These are phyloP conservation scores for Platerodrilus igneus DNA, from an alignment of 2,888 invertebrate genomes.

Conservation along the genomic window DNA sequence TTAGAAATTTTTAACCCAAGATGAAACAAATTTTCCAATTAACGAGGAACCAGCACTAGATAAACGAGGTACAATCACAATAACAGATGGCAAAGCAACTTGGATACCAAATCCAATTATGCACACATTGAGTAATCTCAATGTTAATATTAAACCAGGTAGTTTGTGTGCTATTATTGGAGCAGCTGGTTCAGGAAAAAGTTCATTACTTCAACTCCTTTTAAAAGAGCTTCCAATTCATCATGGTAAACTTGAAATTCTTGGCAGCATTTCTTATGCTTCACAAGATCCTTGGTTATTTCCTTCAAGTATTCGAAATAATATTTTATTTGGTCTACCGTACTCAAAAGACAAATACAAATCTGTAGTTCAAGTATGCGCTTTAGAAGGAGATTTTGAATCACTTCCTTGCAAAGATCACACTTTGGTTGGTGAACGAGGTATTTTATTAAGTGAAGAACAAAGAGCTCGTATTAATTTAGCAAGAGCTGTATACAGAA, in stretches of 20 bases:
- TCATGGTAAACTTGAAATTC: constrained; percentile 57
- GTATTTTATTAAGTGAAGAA: constrained; percentile 72
- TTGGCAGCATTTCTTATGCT: constrained; percentile 65
- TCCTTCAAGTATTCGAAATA: constrained; percentile 66
- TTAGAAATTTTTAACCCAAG: constrained; percentile 17
- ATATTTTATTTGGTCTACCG: constrained; percentile 71
- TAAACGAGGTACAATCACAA: constrained; percentile 22
- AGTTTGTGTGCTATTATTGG: constrained; percentile 56
- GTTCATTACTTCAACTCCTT: constrained; percentile 62
- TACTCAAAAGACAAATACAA: constrained; percentile 53
- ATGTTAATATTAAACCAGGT: constrained; percentile 50
- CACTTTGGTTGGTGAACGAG: constrained; percentile 73
- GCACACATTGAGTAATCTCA: constrained; percentile 51
- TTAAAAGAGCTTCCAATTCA: constrained; percentile 65
- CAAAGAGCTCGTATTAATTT: constrained; percentile 76
- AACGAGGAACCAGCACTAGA: constrained; percentile 2
- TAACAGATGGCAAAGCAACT: constrained; percentile 31
- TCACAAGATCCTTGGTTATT: constrained; percentile 80
- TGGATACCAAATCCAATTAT: constrained; percentile 42
- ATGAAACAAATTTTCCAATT: constrained; percentile 10
- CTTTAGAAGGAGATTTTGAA: constrained; percentile 63
- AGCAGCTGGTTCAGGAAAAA: constrained; percentile 66
- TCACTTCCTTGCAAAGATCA: constrained; percentile 67
- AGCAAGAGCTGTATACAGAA: constrained; percentile 71
- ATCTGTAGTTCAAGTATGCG: constrained; percentile 57